Evolutionary conservation across 2,888 invertebrate genomes (phyloP), one percentile per base, ranked within the genome.

Genomic region (Morpho helenor): DNA sequence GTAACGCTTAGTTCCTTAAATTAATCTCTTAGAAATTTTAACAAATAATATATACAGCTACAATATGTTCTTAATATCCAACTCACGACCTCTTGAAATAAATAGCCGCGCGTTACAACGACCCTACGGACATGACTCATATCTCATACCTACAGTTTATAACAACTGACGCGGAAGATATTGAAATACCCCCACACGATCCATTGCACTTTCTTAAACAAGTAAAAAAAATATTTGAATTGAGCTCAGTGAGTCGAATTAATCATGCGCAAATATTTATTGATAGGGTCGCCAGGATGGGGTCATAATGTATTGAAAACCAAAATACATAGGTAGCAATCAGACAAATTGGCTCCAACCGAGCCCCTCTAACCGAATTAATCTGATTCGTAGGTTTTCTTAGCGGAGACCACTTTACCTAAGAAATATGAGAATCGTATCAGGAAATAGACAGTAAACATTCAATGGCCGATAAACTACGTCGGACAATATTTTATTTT

Each of bases 241-340:
- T 76, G 73, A 65, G 75, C 77, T 40, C 58, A 74, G 72, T 74
- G 77, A 83, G 76, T 86, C 84, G 85, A 78, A 81, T 86, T 86
- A 82, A 87, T 87, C 86, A 87, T 85, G 88, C 88, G 87, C 85
- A 88, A 89, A 90, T 88, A 89, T 90, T 87, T 90, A 90, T 89
- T 73, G 89, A 84, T 82, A 75, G 88, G 89, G 89, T 79, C 76
- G 82, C 73, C 77, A 79, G 77, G 83, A 85, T 85, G 87, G 87
- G 87, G 87, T 81, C 87, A 84, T 75, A 82, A 90, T 87, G 87
- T 91, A 89, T 89, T 82, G 85, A 80, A 85, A 87, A 82, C 80
- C 79, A 80, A 78, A 72, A 71, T 69, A 73, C 73, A 77, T 80
- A 84, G 80, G 84, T 79, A 82, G 88, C 91, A 91, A 91, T 91